Conservation (phyloP, 2,113 vertebrate species). For the Rhadina sibilatrix region DNA sequence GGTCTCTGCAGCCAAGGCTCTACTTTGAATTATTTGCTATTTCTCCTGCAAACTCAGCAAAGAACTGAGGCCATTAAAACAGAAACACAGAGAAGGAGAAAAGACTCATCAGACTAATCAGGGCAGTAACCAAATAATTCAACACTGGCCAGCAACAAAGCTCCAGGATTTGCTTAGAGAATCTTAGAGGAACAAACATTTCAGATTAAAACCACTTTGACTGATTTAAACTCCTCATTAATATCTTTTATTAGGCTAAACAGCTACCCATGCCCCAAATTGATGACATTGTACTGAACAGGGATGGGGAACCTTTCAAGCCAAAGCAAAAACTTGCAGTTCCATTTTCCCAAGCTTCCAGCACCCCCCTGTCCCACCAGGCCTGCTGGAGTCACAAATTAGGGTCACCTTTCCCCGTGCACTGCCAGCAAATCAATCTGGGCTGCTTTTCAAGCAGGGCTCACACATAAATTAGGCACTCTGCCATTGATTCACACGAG, state of each 20-base stretch:
- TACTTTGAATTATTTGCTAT: not conserved
- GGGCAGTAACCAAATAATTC: not conserved
- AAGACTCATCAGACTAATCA: not conserved
- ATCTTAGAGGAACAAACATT: not conserved
- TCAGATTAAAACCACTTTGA: not conserved
- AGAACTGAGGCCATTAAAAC: not conserved
- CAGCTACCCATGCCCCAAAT: not conserved
- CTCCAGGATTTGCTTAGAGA: not conserved
- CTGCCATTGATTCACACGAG: not conserved
- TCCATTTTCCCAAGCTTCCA: not conserved
- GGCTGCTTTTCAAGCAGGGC: not conserved
- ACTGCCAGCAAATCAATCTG: conserved; percentile 40
- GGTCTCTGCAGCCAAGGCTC: not conserved
- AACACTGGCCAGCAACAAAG: not conserved
- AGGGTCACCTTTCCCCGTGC: not conserved
- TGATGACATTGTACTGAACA: not conserved
- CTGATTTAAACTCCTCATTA: not conserved
- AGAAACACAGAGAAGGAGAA: not conserved
- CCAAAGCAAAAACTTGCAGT: not conserved
- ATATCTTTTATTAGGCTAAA: not conserved
- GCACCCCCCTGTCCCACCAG: not conserved
- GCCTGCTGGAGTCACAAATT: not conserved
- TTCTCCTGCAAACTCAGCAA: not conserved
- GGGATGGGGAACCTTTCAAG: not conserved
- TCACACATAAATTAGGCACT: not conserved